Conservation (phyloP, 2,113 vertebrate species). For the Macquaria australasica region DNA sequence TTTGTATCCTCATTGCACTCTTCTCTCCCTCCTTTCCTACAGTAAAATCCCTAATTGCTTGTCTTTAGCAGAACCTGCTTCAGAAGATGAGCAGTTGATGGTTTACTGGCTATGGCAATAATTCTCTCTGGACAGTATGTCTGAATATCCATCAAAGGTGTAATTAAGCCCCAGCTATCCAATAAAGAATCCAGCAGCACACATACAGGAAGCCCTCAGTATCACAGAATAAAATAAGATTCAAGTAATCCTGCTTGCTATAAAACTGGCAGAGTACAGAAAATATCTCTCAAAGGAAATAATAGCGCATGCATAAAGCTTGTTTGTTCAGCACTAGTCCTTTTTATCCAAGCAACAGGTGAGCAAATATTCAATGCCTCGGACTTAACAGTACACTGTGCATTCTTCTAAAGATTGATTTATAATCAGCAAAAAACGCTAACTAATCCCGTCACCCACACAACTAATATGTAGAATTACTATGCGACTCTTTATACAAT, state of each 20-base stretch:
- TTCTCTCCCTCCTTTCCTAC: too few species aligned
- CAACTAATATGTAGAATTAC: not conserved
- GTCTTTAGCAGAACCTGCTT: not conserved
- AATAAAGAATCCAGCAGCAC: not conserved
- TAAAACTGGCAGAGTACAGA: not conserved
- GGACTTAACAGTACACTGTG: not conserved
- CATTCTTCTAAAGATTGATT: not conserved
- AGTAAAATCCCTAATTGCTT: not conserved
- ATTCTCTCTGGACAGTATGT: not conserved
- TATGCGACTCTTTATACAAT: not conserved
- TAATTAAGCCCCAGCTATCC: not conserved
- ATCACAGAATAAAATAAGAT: not conserved
- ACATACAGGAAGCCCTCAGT: not conserved
- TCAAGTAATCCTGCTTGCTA: not conserved
- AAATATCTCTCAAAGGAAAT: not conserved
- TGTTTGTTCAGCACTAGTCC: not conserved
- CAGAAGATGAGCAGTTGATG: not conserved
- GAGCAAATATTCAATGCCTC: not conserved
- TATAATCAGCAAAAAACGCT: not conserved
- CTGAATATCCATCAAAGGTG: not conserved
- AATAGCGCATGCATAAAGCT: not conserved
- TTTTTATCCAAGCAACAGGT: conserved; percentile 9
- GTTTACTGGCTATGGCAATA: not conserved
- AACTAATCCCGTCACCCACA: not conserved
- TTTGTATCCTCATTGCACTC: not conserved